phyloP scores from a whole-genome alignment of 2,797 vertebrate genomes.

The Gephyroberyx darwinii region DNA sequence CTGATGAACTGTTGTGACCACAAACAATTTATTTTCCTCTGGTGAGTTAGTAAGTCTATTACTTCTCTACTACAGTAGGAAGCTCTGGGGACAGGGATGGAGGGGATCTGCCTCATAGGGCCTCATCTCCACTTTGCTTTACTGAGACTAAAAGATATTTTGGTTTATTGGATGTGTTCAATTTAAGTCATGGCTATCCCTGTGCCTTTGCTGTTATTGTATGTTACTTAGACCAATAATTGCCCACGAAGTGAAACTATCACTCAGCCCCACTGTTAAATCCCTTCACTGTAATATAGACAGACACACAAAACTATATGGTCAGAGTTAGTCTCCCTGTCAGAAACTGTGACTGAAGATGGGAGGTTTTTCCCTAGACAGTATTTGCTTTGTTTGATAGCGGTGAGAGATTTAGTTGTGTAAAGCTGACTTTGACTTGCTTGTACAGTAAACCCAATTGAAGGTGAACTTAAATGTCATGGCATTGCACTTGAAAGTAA shows the following conservation, averaged over 20 bases:
- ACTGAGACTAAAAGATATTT: background rate
- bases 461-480: slow-evolving; percentile 43
- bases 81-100: background rate
- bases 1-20: background rate
- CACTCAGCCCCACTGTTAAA: too few species aligned
- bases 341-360: slow-evolving; percentile 34
- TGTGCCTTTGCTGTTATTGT: background rate
- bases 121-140: background rate
- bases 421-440: slow-evolving; percentile 13
- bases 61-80: too few species aligned
- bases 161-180: slow-evolving; percentile 18
- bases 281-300: slow-evolving; percentile 11
- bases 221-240: background rate
- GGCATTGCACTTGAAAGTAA: slow-evolving; percentile 54
- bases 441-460: slow-evolving; percentile 47
- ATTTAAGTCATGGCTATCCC: slow-evolving; percentile 5
- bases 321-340: slow-evolving; percentile 10
- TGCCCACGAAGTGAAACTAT: background rate
- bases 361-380: slow-evolving; percentile 31
- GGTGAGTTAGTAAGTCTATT: too few species aligned
- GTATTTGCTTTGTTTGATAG: slow-evolving; percentile 45
- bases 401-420: slow-evolving; percentile 14
- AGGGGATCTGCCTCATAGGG: background rate
- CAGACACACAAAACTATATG: background rate
- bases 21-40: background rate